Evolutionary conservation across 30 jellyfish, hydroid and myxozoan species (phyloP).

Genomic region (Catostylus mosaicus): DNA sequence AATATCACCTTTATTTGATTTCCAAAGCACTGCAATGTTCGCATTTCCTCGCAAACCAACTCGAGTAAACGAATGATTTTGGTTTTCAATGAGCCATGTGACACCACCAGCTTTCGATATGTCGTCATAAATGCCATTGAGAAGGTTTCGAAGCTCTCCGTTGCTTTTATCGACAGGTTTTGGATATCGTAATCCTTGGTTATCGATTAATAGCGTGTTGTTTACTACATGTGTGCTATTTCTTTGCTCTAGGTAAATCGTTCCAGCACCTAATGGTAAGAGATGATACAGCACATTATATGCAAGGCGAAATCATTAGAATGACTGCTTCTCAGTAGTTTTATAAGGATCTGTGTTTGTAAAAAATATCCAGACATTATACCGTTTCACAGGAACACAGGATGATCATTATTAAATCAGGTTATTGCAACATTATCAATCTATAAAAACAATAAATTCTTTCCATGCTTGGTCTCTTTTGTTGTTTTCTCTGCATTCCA

Average conservation of each 20-base stretch:
- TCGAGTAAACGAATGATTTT: constrained; percentile 57
- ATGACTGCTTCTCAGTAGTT: too few species aligned
- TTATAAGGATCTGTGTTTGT: too few species aligned
- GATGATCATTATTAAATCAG: too few species aligned
- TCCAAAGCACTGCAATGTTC: constrained; percentile 67
- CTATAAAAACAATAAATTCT: too few species aligned
- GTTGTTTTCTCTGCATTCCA: too few species aligned
- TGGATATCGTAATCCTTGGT: constrained; percentile 43
- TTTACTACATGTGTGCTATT: constrained; percentile 29
- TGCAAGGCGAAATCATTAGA: too few species aligned
- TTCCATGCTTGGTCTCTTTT: too few species aligned
- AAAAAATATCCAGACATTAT: too few species aligned
- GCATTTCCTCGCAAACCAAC: constrained; percentile 65
- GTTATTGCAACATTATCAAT: too few species aligned
- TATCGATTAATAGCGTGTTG: constrained; percentile 38
- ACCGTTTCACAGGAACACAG: too few species aligned
- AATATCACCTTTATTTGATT: constrained; percentile 24
- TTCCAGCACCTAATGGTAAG: constrained; percentile 54
- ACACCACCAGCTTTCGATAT: constrained; percentile 59
- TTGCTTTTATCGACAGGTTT: constrained; percentile 25
- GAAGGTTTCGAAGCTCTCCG: constrained; percentile 47
- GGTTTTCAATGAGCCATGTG: constrained; percentile 65
- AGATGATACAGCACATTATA: too few species aligned
- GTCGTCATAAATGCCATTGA: constrained; percentile 51
- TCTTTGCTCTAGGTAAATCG: constrained; percentile 63